Evolutionary conservation across 2,797 vertebrate genomes (phyloP).

Genomic region (Centropyge bicolor): DNA sequence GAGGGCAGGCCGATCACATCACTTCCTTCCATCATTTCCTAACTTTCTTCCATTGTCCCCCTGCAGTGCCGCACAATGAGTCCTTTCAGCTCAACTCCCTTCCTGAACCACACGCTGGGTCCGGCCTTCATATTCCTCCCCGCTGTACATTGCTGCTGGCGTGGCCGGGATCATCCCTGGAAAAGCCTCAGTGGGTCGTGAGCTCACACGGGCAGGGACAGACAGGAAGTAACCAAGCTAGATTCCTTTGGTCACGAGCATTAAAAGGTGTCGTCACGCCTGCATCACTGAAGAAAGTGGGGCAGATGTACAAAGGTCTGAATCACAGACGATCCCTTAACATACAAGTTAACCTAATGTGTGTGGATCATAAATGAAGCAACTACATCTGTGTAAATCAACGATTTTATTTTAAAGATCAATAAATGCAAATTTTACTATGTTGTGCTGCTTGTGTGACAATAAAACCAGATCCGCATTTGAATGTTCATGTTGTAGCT

Average conservation of each 20-base stretch:
- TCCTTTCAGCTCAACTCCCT: conserved; percentile 68
- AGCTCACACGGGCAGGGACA: conserved; percentile 42
- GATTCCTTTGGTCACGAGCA: background rate
- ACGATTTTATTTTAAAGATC: too few relatives aligned
- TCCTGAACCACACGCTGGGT: conserved; percentile 63
- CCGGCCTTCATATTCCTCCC: conserved; percentile 29
- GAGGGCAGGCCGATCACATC: conserved; percentile 41
- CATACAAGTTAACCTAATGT: background rate
- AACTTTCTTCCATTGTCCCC: conserved; percentile 70
- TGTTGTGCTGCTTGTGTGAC: too few relatives aligned
- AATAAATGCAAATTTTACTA: too few relatives aligned
- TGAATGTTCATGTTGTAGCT: background rate
- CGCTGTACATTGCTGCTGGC: conserved; percentile 10
- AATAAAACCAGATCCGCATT: background rate
- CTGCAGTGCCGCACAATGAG: conserved; percentile 58
- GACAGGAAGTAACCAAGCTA: conserved; percentile 6
- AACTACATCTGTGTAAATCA: background rate
- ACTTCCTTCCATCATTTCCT: conserved; percentile 60
- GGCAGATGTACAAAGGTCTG: conserved; percentile 25
- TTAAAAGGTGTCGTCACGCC: conserved; percentile 27
- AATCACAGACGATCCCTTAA: background rate
- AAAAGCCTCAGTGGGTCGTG: conserved; percentile 44
- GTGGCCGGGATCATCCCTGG: conserved; percentile 32
- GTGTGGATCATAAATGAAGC: background rate
- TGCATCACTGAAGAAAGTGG: conserved; percentile 14